A percentile compares a stretch with the other conserved stretches of the same genome.
phyloP scores from a whole-genome alignment of 2,797 vertebrate species.

The Siniperca undulata region DNA sequence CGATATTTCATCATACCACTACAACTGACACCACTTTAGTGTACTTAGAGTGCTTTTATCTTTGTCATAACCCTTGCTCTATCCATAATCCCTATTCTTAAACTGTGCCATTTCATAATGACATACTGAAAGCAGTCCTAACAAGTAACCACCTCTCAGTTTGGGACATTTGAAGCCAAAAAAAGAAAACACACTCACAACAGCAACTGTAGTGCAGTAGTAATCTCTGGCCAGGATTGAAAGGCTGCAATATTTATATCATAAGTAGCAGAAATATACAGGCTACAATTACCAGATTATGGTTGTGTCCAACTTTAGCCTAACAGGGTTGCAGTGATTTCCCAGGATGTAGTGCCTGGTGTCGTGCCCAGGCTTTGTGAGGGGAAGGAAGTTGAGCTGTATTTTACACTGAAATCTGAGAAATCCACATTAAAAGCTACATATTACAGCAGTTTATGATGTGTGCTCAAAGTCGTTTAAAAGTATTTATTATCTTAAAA shows the following conservation, averaged over 20 bases:
- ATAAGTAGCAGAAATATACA: conserved; percentile 47
- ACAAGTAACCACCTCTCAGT: conserved; percentile 1
- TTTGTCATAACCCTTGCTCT: background rate
- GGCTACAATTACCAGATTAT: conserved; percentile 60
- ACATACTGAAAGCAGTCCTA: conserved; percentile 3
- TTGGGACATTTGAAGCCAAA: conserved; percentile 1
- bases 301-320: conserved; percentile 45
- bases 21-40: background rate
- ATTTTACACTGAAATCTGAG: background rate
- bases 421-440: background rate
- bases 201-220: conserved; percentile 19
- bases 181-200: conserved; percentile 14
- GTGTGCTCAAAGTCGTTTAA: background rate
- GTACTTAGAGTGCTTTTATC: conserved; percentile 3
- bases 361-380: background rate
- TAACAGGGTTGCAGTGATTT: conserved; percentile 24
- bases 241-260: conserved; percentile 29
- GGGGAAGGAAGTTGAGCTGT: background rate
- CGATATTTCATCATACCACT: background rate
- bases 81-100: background rate
- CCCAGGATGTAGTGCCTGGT: conserved; percentile 2
- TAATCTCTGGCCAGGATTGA: conserved; percentile 17
- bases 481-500: background rate
- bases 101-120: conserved; percentile 15
- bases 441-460: background rate